A percentile compares a stretch with the other conserved stretches of the same genome.
These are phyloP conservation scores for Hippocampus comes DNA, from an alignment of 2,113 vertebrate species.

Conservation along the genomic window DNA sequence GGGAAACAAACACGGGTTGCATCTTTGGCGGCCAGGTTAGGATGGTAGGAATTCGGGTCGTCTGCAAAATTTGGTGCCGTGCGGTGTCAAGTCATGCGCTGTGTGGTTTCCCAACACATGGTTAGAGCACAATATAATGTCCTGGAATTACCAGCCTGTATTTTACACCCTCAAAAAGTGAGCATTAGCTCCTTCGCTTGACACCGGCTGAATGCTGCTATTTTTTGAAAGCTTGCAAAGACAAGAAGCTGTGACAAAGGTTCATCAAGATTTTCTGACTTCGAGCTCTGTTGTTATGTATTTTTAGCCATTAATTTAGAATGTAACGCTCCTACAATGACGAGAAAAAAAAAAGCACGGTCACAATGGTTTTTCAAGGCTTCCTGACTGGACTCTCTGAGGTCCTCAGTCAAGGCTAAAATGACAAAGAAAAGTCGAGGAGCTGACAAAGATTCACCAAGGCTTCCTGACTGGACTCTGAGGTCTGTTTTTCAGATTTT, in stretches of 20 bases:
- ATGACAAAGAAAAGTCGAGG: neutral
- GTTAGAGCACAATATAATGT: slow-evolving; percentile 34
- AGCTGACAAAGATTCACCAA: neutral
- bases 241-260: neutral
- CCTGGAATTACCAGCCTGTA: slow-evolving; percentile 16
- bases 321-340: neutral
- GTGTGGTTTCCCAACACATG: slow-evolving; percentile 40
- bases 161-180: slow-evolving; percentile 33
- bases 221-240: no score
- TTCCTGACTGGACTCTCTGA: no score
- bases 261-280: neutral
- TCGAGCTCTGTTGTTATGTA: slow-evolving; percentile 39
- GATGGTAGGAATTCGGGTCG: neutral
- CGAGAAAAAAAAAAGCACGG: no score
- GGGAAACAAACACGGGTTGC: neutral
- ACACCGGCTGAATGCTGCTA: no score
- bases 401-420: neutral
- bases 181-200: slow-evolving; percentile 8
- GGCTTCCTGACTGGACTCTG: neutral
- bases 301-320: slow-evolving; percentile 70
- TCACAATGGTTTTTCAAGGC: no score
- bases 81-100: slow-evolving; percentile 25
- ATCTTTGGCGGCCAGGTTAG: neutral
- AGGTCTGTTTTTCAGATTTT: neutral
- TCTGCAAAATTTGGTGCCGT: neutral